Base-by-base conservation (phyloP, 2,888 invertebrate genomes). In the Heliconius charithonia region DNA sequence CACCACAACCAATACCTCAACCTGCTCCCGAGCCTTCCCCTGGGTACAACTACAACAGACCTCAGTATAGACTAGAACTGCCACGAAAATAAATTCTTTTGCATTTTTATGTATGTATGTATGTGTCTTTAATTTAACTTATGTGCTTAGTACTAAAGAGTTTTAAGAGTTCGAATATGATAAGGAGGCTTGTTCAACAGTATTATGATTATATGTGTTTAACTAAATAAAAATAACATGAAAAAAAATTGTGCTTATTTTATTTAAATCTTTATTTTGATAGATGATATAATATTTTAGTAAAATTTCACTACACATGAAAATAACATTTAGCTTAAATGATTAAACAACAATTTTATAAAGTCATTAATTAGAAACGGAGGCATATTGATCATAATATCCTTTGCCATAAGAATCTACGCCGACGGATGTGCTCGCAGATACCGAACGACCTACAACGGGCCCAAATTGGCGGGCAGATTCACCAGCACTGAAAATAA, bases 41-140 rank as follows among this genome's bases (percentile, higher is more conserved):
- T 16, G 93, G 94, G 19, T 95, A 95, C 84, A 84, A 87, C 29
- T 95, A 95, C 84, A 89, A 92, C 81, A 94, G 90, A 82, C 95
- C 95, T n/a, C 91, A 91, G 79, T 89, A 89, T 83, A 89, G 93
- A 78, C 86, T 95, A 63, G 93, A 94, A 80, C 83, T 94, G 63
- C 95, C 95, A 37, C 89, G 89, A 66, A 93, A 93, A 85, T 93
- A 91, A 88, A 69, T 16, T 27, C n/a, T 1, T 9, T 9, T 41
- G n/a, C 27, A 19, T 45, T 45, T 25, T 74, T 10, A 19, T 63
- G 27, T 74, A 19, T 63, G 27, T 74, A 16, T 66, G 27, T 75
- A 70, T 32, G 51, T 70, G 16, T 37, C 65, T 56, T 22, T 62
- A 29, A 25, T 56, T 56, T 71, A 25, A 37, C 6, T 41, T 41